phyloP scores from a whole-genome alignment of 2,888 invertebrate genomes.

The Camponotus fellah region DNA sequence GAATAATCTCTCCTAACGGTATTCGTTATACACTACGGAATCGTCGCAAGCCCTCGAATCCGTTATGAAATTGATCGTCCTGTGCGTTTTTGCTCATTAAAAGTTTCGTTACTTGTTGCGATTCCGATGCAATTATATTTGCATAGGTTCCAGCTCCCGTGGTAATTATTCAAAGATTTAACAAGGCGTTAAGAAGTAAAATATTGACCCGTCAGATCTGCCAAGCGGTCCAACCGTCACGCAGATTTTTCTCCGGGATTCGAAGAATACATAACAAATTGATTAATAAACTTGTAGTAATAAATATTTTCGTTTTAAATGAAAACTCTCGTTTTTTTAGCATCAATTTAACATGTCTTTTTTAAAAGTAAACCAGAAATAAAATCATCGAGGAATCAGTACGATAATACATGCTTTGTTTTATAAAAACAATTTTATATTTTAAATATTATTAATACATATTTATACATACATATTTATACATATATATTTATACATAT shows the following conservation, averaged over 20 bases:
- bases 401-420: not conserved
- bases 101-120: slow-evolving; percentile 32
- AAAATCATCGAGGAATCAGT: not conserved
- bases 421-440: not conserved
- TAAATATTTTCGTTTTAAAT: not conserved
- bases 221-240: slow-evolving; percentile 8
- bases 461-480: too few relatives aligned
- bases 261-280: not conserved
- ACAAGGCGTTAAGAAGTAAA: slow-evolving; percentile 47
- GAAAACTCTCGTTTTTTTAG: slow-evolving; percentile 10
- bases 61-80: slow-evolving; percentile 17
- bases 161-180: slow-evolving; percentile 7
- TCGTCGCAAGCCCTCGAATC: slow-evolving; percentile 29
- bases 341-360: too few relatives aligned
- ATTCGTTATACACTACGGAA: slow-evolving; percentile 20
- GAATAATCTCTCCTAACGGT: slow-evolving; percentile 30
- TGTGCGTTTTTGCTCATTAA: slow-evolving; percentile 35
- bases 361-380: too few relatives aligned
- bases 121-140: slow-evolving; percentile 12
- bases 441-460: too few relatives aligned
- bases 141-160: slow-evolving; percentile 39
- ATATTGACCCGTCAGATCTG: slow-evolving; percentile 35
- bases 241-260: not conserved
- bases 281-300: slow-evolving; percentile 1
- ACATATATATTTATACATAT: too few relatives aligned